Percentiles rank a stretch among this genome's conserved stretches.
These are phyloP conservation scores for Synergus gifuensis DNA, from an alignment of 2,888 invertebrate species.

Conservation along the genomic window DNA sequence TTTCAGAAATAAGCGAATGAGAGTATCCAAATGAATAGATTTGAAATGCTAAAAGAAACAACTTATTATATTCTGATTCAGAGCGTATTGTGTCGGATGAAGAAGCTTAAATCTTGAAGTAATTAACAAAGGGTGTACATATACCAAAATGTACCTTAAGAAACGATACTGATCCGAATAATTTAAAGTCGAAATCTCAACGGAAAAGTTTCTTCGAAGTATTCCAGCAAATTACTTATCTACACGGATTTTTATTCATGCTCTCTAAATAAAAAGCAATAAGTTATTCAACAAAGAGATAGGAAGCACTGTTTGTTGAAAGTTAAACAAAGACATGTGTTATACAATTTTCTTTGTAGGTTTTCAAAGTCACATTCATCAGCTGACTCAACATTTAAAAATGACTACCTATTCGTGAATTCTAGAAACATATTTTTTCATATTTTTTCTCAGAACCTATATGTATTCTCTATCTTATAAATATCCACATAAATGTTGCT, in stretches of 20 bases:
- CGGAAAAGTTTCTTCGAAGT: not conserved
- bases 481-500: not conserved
- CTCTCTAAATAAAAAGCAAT: not conserved
- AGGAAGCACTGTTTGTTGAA: not conserved
- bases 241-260: not conserved
- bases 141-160: not conserved
- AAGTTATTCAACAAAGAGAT: not conserved
- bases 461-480: not conserved
- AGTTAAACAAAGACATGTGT: not conserved
- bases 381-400: not conserved
- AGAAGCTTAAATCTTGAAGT: too few relatives aligned
- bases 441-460: too few relatives aligned
- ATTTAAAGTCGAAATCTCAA: not conserved
- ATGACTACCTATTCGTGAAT: not conserved
- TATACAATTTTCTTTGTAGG: not conserved
- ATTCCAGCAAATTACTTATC: not conserved
- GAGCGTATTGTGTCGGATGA: too few relatives aligned
- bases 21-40: not conserved
- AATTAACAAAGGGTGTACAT: too few relatives aligned
- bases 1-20: not conserved
- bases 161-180: not conserved
- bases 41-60: not conserved
- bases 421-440: not conserved
- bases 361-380: not conserved
- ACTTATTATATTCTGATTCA: too few relatives aligned